Base-by-base conservation (phyloP, 1,140 invertebrate genomes). In the Drosophila busckii region DNA sequence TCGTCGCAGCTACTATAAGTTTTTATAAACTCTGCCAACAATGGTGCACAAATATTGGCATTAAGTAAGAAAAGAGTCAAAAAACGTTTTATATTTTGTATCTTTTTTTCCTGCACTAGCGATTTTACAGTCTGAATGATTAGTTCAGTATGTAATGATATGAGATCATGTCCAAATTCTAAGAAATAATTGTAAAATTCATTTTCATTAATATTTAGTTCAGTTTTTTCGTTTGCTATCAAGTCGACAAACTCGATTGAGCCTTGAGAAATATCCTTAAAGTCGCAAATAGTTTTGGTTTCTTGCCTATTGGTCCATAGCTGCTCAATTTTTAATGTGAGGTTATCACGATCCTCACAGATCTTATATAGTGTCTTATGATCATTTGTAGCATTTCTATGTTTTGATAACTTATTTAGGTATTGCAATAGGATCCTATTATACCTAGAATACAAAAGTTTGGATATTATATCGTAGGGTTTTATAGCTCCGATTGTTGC, bases 401-500 rank as follows among this genome's bases (percentile, higher is more conserved):
- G 59, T 25, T 62, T 32, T 9, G 62, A 31, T 12, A 58, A 44
- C 20, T 40, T 38, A 12, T 35, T 38, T 28, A 82, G 28, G n/a
- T 82, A 82, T 5, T 63, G 28, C 19, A 46, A 42, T 19, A 82
- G 38, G 29, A 53, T 12, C 25, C 42, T 31, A 19, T 66, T 82
- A 6, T 75, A 25, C 8, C 65, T 28, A 1, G 66, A 59, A 44
- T 7, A 34, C 13, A 82, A 22, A 16, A 82, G 32, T 32, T 82
- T 82, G 1, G 65, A 62, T 38, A 82, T 73, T 4, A 82, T 59
- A 20, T 54, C 15, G 31, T 52, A 82, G 0, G 75, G 61, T 19
- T 67, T 82, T n/a, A 70, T 20, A 28, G 60, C 38, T 2, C 61
- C 65, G 45, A 82, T 66, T 4, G 75, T 82, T 45, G 66, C 34